These are phyloP conservation scores for Neoitamus cyanurus DNA, from an alignment of 2,888 invertebrate genomes.

Conservation along the genomic window DNA sequence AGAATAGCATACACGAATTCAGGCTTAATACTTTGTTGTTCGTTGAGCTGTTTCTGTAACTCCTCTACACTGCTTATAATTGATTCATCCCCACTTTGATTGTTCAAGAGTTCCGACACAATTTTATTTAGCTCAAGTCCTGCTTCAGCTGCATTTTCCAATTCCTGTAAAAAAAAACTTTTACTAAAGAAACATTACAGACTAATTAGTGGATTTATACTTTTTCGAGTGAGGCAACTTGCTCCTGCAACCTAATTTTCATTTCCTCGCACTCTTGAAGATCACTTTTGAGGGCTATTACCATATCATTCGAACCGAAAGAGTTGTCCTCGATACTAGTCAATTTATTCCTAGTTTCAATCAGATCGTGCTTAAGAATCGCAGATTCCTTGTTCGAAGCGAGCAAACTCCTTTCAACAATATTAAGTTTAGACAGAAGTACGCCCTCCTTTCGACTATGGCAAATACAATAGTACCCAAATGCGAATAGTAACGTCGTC, in stretches of 20 bases:
- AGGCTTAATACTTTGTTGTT: conserved; percentile 69
- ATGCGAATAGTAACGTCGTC: conserved; percentile 78
- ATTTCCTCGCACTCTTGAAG: conserved; percentile 69
- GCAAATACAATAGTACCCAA: conserved; percentile 83
- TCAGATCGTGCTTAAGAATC: conserved; percentile 73
- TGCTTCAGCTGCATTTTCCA: conserved; percentile 84
- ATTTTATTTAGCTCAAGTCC: conserved; percentile 79
- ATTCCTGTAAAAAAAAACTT: conserved; percentile 66
- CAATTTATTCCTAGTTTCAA: conserved; percentile 71
- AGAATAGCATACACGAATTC: not conserved
- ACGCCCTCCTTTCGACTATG: conserved; percentile 77
- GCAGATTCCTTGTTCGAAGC: conserved; percentile 74
- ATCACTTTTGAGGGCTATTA: conserved; percentile 74
- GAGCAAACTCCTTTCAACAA: conserved; percentile 72
- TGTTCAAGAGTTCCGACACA: conserved; percentile 74
- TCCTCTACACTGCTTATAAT: conserved; percentile 75
- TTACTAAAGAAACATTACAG: not conserved
- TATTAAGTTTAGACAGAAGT: conserved; percentile 76
- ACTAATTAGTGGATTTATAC: conserved; percentile 57
- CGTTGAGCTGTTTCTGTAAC: conserved; percentile 73
- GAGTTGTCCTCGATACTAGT: conserved; percentile 77
- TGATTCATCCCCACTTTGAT: conserved; percentile 75
- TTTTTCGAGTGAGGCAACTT: conserved; percentile 76
- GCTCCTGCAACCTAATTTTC: conserved; percentile 72
- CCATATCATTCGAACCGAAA: conserved; percentile 79